These are phyloP conservation scores for Probosciger aterrimus DNA, from an alignment of 2,113 vertebrate species.

Conservation along the genomic window DNA sequence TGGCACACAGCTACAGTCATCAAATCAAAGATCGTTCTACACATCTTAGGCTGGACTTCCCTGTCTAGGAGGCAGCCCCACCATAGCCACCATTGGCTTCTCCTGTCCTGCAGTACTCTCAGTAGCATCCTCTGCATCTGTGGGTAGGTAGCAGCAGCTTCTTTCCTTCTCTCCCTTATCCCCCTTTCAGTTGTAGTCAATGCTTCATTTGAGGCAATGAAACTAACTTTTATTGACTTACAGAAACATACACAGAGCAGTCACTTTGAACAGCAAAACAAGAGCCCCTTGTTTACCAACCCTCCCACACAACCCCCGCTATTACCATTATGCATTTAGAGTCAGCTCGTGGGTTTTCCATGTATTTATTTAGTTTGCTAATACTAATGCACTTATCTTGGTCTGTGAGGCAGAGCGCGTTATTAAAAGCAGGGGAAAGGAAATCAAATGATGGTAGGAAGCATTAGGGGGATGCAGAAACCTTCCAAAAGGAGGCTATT, in stretches of 20 bases:
- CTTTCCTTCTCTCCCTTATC: not conserved
- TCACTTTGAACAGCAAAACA: not conserved
- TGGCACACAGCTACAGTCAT: not conserved
- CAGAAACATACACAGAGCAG: not conserved
- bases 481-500: not conserved
- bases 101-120: not conserved
- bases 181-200: not conserved
- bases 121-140: too few species aligned
- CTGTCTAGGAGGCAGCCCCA: not conserved
- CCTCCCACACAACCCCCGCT: not conserved
- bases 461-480: not conserved
- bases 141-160: not conserved
- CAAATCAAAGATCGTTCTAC: not conserved
- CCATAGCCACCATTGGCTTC: not conserved
- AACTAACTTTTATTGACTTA: constrained; percentile 27
- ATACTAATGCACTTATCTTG: not conserved
- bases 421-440: not conserved
- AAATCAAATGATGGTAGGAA: not conserved
- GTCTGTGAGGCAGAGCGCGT: not conserved
- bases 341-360: not conserved
- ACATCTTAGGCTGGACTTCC: too few species aligned
- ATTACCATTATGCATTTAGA: not conserved
- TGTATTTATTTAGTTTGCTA: not conserved
- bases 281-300: not conserved
- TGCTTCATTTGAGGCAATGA: not conserved